These are phyloP conservation scores for Norana najaformis DNA, from an alignment of 2,888 invertebrate species.

Conservation along the genomic window DNA sequence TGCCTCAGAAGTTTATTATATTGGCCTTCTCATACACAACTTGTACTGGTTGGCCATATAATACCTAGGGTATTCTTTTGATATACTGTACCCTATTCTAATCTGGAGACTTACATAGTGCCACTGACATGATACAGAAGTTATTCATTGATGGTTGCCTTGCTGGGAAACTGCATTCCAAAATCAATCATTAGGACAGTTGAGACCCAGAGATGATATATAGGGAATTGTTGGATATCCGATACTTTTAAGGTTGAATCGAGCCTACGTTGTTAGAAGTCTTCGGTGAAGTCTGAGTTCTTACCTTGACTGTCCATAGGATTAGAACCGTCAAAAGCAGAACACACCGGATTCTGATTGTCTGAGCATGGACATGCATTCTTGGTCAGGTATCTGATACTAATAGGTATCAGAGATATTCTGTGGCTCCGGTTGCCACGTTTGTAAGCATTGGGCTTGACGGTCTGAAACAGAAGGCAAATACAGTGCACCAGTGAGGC, in stretches of 20 bases:
- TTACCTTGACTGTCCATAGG: not conserved
- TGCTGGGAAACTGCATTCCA: not conserved
- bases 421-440: not conserved
- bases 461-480: too few species aligned
- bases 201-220: not conserved
- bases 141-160: too few species aligned
- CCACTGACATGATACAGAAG: not conserved
- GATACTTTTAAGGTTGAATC: too few species aligned
- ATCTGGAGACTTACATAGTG: not conserved
- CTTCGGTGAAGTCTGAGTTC: not conserved
- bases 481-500: too few species aligned
- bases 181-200: not conserved
- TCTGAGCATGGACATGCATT: not conserved
- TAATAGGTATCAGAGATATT: not conserved
- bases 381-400: not conserved
- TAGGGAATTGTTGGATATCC: too few species aligned
- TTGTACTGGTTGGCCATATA: too few species aligned
- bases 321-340: not conserved
- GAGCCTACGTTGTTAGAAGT: too few species aligned
- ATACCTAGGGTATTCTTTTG: too few species aligned
- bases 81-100: not conserved
- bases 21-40: not conserved
- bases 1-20: not conserved
- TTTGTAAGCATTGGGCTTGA: too few species aligned
- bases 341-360: not conserved